Percentiles rank a stretch among this genome's conserved stretches.
Conservation (phyloP, 1,140 invertebrate species). For the Penaeus japonicus region DNA sequence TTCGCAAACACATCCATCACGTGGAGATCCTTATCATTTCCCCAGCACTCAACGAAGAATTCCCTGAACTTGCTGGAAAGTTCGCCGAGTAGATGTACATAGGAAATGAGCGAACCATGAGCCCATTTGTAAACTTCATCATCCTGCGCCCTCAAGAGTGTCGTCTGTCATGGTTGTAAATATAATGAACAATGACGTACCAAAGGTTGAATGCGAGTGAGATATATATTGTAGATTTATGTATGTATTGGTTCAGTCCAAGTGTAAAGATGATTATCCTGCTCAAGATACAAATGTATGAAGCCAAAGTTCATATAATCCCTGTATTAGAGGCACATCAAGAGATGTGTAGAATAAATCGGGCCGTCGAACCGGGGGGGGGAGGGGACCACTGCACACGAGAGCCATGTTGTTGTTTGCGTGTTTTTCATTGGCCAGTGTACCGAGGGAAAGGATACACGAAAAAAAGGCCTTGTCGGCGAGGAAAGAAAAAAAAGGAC, state of each 20-base stretch:
- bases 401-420: no score
- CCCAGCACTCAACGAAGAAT: neutral
- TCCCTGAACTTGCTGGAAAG: neutral
- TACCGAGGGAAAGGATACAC: no score
- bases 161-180: conserved; percentile 38
- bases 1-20: neutral
- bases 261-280: conserved; percentile 48
- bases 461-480: no score
- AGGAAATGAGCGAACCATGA: conserved; percentile 25
- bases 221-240: conserved; percentile 54
- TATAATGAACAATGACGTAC: conserved; percentile 45
- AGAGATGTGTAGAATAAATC: conserved; percentile 26
- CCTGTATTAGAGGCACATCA: conserved; percentile 31
- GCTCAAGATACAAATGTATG: conserved; percentile 54
- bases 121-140: conserved; percentile 35
- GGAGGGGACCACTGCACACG: conserved; percentile 31
- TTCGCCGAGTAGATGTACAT: conserved; percentile 16
- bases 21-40: neutral
- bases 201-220: conserved; percentile 55
- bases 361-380: conserved; percentile 30
- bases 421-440: no score
- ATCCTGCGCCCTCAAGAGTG: conserved; percentile 36
- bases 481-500: no score
- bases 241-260: conserved; percentile 43
- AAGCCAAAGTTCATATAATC: conserved; percentile 55